Base-by-base conservation (phyloP, 2,113 vertebrate genomes). In the Camelus dromedarius region DNA sequence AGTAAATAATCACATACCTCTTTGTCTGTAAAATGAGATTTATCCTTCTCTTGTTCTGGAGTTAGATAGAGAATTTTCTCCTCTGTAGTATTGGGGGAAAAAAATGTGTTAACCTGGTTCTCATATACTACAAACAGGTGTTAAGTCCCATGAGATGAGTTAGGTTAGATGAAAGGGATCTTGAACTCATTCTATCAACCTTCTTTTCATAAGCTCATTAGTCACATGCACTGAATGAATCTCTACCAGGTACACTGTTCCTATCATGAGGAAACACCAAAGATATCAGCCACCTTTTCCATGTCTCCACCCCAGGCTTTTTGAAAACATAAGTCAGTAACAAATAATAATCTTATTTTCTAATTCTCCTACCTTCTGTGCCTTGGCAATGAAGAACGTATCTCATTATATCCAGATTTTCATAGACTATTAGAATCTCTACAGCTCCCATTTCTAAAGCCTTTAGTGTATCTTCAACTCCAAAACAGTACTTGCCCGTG, bases 1-100 rank as follows among this genome's bases (percentile, higher is more conserved):
- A 94, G 62, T 88, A 96, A 91, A 82, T 4, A 46, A 89, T 67
- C 28, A 97, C 98, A 98, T 98, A 99, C 99, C 99, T 99, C 99
- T 98, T 99, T 99, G 98, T 99, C 99, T 99, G 99, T 99, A 98
- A 99, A 99, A 98, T 99, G 99, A 96, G 99, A 99, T 98, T 99
- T 99, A 99, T 99, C 99, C 98, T 99, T 99, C 98, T 99, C 99
- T 97, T 99, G 99, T 96, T 99, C 99, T 96, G 99, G 99, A 97
- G 99, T 99, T 98, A 99, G 98, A 98, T 99, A 99, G 96, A 99
- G 99, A 97, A 99, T 99, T 98, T 99, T 99, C 98, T 99, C 99
- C 98, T 99, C 99, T 99, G 97, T 86, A 98, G 98, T 64, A 96
- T 85, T 67, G 62, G 46, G 13, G 76, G 94, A 73, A 69, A 88